Conservation (phyloP, 2,113 vertebrate species). For the Coturnix japonica region DNA sequence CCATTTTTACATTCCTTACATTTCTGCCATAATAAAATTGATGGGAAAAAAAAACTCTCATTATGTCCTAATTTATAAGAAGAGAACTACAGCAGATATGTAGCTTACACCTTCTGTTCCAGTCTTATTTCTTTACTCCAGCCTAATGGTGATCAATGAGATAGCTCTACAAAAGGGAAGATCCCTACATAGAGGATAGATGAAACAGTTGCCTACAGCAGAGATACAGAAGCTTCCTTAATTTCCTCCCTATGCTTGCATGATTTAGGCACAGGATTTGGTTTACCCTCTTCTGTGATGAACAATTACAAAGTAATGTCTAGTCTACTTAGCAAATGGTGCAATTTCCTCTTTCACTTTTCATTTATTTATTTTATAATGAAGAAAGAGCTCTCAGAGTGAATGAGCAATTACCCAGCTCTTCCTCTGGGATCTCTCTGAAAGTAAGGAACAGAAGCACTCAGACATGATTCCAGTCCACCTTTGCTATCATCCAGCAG, state of each 20-base stretch:
- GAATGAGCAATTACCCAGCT: conserved; percentile 57
- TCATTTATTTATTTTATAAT: conserved; percentile 61
- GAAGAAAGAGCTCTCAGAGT: conserved; percentile 44
- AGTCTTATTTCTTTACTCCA: neutral
- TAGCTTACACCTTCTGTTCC: neutral
- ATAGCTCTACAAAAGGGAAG: neutral
- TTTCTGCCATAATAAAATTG: neutral
- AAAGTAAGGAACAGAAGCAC: conserved; percentile 42
- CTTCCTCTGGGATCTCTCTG: conserved; percentile 50
- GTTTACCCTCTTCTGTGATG: neutral
- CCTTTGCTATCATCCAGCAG: neutral
- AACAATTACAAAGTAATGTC: neutral
- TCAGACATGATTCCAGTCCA: conserved; percentile 44
- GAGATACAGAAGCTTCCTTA: neutral
- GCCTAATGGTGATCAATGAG: neutral
- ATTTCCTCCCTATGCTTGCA: neutral
- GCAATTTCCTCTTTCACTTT: conserved; percentile 44
- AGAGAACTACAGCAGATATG: neutral
- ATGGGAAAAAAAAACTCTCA: neutral
- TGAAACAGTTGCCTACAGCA: neutral
- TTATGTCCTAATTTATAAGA: neutral
- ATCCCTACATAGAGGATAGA: neutral
- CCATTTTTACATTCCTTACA: neutral
- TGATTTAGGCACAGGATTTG: neutral
- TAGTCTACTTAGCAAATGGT: conserved; percentile 27